Evolutionary conservation across 2,888 invertebrate species (phyloP).

Genomic region (Drosophila affinis): DNA sequence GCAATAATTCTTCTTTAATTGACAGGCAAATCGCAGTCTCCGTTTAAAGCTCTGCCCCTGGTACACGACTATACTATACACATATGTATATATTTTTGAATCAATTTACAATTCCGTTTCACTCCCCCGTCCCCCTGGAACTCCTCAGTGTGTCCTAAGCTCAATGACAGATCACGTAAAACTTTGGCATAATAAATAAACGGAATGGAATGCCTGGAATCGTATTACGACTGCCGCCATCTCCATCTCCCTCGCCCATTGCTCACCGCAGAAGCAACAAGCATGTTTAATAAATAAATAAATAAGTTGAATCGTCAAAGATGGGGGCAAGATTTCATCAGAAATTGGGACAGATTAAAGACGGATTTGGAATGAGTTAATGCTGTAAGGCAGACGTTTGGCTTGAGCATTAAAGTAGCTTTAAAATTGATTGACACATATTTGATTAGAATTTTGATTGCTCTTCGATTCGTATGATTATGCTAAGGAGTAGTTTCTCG

Average conservation of each 20-base stretch:
- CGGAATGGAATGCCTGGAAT: slow-evolving; percentile 22
- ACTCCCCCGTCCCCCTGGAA: not conserved
- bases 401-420: not conserved
- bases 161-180: slow-evolving; percentile 15
- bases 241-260: not conserved
- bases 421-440: no score
- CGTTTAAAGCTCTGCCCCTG: slow-evolving; percentile 1
- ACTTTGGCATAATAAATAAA: slow-evolving; percentile 32
- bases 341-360: not conserved
- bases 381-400: not conserved
- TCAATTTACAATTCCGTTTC: slow-evolving; percentile 29
- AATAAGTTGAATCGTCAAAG: slow-evolving; percentile 28
- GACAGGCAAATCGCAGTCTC: slow-evolving; percentile 14
- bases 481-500: no score
- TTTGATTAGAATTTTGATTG: no score
- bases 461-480: no score
- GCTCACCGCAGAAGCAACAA: slow-evolving; percentile 20
- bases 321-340: not conserved
- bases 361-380: not conserved
- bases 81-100: not conserved
- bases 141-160: slow-evolving; percentile 7
- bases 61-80: not conserved
- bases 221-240: slow-evolving; percentile 15
- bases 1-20: slow-evolving; percentile 15
- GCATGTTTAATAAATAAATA: slow-evolving; percentile 40